Conservation (phyloP, 2,113 vertebrate species). For the Amazona vittata region DNA sequence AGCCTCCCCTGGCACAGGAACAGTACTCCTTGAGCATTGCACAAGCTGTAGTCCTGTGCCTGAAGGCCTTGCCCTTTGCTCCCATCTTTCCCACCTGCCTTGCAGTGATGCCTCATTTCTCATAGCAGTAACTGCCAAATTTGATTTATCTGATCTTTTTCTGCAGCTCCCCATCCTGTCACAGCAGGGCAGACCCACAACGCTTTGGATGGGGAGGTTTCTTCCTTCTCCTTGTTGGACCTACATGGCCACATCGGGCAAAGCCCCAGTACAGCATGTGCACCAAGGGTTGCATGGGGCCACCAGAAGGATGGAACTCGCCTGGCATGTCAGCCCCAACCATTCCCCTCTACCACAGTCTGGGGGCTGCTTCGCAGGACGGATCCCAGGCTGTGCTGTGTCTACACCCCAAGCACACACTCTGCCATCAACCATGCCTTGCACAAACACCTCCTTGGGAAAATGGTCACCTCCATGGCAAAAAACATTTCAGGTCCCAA, state of each 20-base stretch:
- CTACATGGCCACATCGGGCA: background rate
- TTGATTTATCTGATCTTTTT: background rate
- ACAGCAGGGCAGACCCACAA: background rate
- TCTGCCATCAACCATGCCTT: background rate
- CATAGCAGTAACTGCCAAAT: background rate
- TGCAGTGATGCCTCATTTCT: background rate
- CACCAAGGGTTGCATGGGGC: background rate
- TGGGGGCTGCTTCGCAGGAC: fast-evolving
- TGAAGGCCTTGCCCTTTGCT: background rate
- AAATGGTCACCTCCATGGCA: background rate
- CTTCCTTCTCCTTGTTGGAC: background rate
- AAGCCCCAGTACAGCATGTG: fast-evolving
- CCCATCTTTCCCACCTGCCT: background rate
- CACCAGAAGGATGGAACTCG: background rate
- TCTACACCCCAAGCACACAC: background rate
- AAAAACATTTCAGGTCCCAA: background rate
- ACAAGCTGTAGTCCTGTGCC: background rate
- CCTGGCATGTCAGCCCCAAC: background rate
- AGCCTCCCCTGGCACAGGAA: background rate
- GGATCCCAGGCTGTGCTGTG: background rate
- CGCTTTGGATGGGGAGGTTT: background rate
- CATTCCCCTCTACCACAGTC: background rate
- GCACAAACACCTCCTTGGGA: background rate
- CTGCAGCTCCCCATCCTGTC: background rate
- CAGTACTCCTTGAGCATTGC: fast-evolving